These are phyloP conservation scores for Zalophus californianus DNA, from an alignment of 2,797 vertebrate genomes.

Conservation along the genomic window DNA sequence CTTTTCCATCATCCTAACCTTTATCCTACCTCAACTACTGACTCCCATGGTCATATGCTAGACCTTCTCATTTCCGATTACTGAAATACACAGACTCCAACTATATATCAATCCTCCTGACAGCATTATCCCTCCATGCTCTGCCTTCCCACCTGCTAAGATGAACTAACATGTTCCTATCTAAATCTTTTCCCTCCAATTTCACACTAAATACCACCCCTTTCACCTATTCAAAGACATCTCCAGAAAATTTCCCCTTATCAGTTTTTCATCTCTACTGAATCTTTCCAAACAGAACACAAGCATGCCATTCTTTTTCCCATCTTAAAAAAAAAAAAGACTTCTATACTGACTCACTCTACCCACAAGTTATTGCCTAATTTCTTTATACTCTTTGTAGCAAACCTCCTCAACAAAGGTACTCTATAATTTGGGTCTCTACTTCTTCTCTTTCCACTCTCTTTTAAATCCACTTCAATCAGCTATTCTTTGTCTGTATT, in stretches of 20 bases:
- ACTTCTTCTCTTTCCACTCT: not conserved
- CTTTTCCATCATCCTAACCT: not conserved
- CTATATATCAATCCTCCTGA: not conserved
- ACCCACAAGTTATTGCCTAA: not conserved
- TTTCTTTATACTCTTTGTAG: not conserved
- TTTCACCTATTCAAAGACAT: not conserved
- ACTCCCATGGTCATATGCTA: not conserved
- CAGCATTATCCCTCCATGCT: not conserved
- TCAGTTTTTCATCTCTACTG: not conserved
- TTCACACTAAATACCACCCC: not conserved
- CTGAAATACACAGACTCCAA: not conserved
- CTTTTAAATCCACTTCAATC: not conserved
- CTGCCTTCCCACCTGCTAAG: not conserved
- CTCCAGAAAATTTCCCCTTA: not conserved
- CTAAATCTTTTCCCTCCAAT: not conserved
- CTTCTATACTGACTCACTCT: not conserved
- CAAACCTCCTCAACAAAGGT: not conserved
- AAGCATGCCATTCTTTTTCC: not conserved
- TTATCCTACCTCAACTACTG: not conserved
- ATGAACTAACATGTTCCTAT: not conserved
- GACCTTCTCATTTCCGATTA: not conserved
- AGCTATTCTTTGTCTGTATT: not conserved
- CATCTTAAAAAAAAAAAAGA: not conserved
- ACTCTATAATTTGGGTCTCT: not conserved
- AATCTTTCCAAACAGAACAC: constrained; percentile 21